phyloP scores from a whole-genome alignment of 1,140 invertebrate genomes.

The Drosophila pallidifrons region DNA sequence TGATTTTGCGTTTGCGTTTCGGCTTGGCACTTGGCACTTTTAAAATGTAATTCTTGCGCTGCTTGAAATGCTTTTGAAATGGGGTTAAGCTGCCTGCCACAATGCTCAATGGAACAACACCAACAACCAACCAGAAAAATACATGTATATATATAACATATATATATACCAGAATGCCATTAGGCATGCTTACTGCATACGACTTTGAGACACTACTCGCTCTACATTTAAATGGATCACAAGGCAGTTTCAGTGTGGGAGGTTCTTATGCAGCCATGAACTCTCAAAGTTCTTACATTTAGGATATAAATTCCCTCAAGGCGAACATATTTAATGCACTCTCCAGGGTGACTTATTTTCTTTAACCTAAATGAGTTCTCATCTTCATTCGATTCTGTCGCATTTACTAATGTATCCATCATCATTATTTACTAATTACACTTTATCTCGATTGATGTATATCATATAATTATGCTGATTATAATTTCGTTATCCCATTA shows the following conservation, averaged over 20 bases:
- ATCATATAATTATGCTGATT: background rate
- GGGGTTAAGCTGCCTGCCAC: slow-evolving; percentile 74
- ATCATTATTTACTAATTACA: background rate
- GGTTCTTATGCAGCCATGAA: background rate
- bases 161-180: slow-evolving; percentile 35
- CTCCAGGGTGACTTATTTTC: no score
- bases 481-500: slow-evolving; percentile 3
- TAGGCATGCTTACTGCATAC: slow-evolving; percentile 23
- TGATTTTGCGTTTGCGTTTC: slow-evolving; percentile 74
- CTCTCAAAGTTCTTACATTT: background rate
- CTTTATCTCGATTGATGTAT: background rate
- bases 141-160: no score
- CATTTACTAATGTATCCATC: background rate
- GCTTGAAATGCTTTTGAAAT: slow-evolving; percentile 58
- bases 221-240: slow-evolving; percentile 5
- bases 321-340: no score
- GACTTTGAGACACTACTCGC: background rate
- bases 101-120: slow-evolving; percentile 45
- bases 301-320: no score
- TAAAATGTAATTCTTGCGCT: slow-evolving; percentile 71
- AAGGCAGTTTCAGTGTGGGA: background rate
- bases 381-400: background rate
- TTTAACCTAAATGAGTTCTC: background rate
- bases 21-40: slow-evolving; percentile 62
- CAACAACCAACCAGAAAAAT: slow-evolving; percentile 5